phyloP scores from a whole-genome alignment of 1,140 invertebrate genomes.

The Saxidomus purpurata region DNA sequence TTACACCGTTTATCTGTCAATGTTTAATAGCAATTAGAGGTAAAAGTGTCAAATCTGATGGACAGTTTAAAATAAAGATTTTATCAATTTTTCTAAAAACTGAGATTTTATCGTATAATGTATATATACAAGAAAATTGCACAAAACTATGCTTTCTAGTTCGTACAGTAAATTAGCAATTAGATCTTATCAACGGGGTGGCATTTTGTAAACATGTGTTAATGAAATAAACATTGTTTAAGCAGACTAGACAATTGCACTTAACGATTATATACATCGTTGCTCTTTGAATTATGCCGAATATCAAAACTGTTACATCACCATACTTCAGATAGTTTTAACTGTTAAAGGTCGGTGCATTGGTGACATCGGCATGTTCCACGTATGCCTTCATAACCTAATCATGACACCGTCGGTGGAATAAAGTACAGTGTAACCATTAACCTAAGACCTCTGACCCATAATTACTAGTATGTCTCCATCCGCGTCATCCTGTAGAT shows the following conservation, averaged over 20 bases:
- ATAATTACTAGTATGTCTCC: no score
- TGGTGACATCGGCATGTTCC: no score
- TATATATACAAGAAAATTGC: background rate
- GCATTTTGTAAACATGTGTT: background rate
- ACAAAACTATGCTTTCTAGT: background rate
- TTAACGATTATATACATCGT: background rate
- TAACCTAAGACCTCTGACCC: no score
- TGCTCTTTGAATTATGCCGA: no score
- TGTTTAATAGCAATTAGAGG: background rate
- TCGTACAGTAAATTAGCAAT: no score
- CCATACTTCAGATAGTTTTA: no score
- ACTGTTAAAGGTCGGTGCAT: no score
- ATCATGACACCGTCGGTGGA: no score
- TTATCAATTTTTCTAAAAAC: background rate
- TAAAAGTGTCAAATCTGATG: background rate
- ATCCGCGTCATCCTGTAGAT: no score
- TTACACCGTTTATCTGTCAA: slow-evolving; percentile 15
- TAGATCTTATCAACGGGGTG: background rate
- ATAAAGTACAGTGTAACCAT: no score
- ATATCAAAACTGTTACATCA: no score
- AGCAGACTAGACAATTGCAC: background rate
- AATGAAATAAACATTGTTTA: background rate
- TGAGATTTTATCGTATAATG: slow-evolving; percentile 13
- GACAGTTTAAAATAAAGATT: background rate
- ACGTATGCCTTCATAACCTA: no score